Conservation (phyloP, 2,113 vertebrate species). For the Burhinus bistriatus region DNA sequence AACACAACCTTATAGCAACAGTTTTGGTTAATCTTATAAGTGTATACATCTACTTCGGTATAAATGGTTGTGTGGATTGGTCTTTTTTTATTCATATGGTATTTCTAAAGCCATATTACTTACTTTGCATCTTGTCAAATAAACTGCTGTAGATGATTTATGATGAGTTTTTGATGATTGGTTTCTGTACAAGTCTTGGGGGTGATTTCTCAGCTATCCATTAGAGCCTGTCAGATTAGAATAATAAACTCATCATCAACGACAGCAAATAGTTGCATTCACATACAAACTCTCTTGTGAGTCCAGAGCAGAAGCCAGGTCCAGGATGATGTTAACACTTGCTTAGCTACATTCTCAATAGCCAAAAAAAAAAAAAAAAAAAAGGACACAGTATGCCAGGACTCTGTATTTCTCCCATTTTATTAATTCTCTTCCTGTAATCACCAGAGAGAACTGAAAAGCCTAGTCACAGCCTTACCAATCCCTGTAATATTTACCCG, state of each 20-base stretch:
- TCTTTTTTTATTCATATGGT: background rate
- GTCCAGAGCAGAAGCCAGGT: background rate
- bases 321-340: background rate
- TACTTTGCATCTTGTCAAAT: constrained; percentile 9
- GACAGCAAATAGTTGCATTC: background rate
- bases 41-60: background rate
- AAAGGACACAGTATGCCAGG: background rate
- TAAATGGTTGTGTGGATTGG: background rate
- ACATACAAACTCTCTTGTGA: background rate
- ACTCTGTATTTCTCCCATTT: background rate
- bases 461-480: background rate
- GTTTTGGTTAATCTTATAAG: background rate
- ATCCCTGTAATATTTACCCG: background rate
- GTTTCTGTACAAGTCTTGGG: background rate
- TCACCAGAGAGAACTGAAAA: background rate
- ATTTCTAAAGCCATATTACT: constrained; percentile 27
- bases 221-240: constrained; percentile 4
- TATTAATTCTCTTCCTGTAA: background rate
- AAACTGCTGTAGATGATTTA: constrained; percentile 15
- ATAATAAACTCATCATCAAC: constrained; percentile 22
- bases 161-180: constrained; percentile 4
- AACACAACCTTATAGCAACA: background rate
- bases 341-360: background rate
- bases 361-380: background rate
- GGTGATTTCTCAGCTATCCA: constrained; percentile 11